phyloP scores from a whole-genome alignment of 2,113 vertebrate genomes.

The Solea solea region DNA sequence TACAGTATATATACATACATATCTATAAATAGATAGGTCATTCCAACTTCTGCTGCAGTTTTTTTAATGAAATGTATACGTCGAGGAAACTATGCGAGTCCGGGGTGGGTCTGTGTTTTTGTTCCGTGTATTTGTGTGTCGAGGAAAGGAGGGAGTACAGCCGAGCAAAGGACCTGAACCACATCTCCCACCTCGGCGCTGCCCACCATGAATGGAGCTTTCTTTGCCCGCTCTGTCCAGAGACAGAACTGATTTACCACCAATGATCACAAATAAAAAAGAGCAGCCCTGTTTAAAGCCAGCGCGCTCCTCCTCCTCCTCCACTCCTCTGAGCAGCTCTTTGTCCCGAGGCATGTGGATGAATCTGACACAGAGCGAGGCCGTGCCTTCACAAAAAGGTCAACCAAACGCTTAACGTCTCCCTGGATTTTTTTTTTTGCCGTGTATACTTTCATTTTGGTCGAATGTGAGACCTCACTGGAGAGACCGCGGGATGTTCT shows the following conservation, averaged over 20 bases:
- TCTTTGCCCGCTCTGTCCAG: slow-evolving; percentile 43
- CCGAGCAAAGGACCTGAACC: slow-evolving; percentile 23
- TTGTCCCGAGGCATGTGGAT: slow-evolving; percentile 39
- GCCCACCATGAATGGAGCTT: slow-evolving; percentile 62
- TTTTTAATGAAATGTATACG: slow-evolving; percentile 18
- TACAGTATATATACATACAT: neutral
- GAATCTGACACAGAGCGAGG: slow-evolving; percentile 22
- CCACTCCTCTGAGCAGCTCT: slow-evolving; percentile 35
- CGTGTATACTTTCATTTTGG: slow-evolving; percentile 41
- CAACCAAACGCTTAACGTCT: slow-evolving; percentile 58
- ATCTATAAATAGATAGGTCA: neutral
- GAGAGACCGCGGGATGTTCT: slow-evolving; percentile 44
- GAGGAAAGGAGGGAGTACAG: slow-evolving; percentile 33
- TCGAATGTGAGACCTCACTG: slow-evolving; percentile 48
- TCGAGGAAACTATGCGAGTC: slow-evolving; percentile 35
- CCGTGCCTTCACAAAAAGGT: slow-evolving; percentile 35
- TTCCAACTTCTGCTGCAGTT: slow-evolving; percentile 29
- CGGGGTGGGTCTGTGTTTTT: slow-evolving; percentile 35
- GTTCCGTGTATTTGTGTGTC: slow-evolving; percentile 41
- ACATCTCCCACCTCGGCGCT: slow-evolving; percentile 48
- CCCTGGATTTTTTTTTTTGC: slow-evolving; percentile 17
- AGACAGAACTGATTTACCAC: slow-evolving; percentile 68
- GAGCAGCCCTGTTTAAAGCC: slow-evolving; percentile 56
- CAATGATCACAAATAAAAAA: slow-evolving; percentile 55
- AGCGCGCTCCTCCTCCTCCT: neutral